Conservation (phyloP, 2,888 invertebrate species). For the Hydraecia micacea region DNA sequence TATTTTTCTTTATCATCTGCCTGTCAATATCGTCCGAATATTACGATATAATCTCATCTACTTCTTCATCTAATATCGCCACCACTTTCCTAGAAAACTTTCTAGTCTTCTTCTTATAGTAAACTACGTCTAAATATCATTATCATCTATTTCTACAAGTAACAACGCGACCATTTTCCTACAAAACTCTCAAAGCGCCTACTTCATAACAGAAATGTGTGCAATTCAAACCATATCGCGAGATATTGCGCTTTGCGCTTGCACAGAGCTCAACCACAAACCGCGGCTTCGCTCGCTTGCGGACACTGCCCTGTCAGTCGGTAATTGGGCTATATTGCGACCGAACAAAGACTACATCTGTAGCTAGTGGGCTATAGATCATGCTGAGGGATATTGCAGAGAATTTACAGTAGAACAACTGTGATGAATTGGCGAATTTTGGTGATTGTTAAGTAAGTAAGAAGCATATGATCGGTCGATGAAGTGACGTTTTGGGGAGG, state of each 20-base stretch:
- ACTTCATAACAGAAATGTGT: conserved; percentile 2
- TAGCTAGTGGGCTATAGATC: conserved; percentile 38
- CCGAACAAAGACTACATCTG: conserved; percentile 51
- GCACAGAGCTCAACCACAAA: conserved; percentile 59
- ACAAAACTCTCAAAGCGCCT: not conserved
- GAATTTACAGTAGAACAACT: conserved; percentile 24
- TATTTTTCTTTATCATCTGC: not conserved
- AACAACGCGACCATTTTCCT: not conserved
- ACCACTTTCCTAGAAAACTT: not conserved
- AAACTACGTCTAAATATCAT: not conserved
- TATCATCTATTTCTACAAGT: not conserved
- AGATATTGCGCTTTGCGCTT: conserved; percentile 48
- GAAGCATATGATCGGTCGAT: not conserved
- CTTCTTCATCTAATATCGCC: not conserved
- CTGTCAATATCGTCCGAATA: not conserved
- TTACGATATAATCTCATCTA: not conserved
- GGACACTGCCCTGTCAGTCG: conserved; percentile 63
- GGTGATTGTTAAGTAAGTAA: not conserved
- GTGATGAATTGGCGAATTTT: not conserved
- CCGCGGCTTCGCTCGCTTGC: conserved; percentile 50
- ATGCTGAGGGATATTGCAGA: not conserved
- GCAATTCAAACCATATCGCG: conserved; percentile 44
- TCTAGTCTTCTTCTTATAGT: not conserved
- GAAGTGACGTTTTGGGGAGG: not conserved
- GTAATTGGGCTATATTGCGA: conserved; percentile 68